Percentiles rank a stretch among this genome's conserved stretches.
phyloP scores from a whole-genome alignment of 2,888 invertebrate genomes.

The Branchinecta sandiegonensis region DNA sequence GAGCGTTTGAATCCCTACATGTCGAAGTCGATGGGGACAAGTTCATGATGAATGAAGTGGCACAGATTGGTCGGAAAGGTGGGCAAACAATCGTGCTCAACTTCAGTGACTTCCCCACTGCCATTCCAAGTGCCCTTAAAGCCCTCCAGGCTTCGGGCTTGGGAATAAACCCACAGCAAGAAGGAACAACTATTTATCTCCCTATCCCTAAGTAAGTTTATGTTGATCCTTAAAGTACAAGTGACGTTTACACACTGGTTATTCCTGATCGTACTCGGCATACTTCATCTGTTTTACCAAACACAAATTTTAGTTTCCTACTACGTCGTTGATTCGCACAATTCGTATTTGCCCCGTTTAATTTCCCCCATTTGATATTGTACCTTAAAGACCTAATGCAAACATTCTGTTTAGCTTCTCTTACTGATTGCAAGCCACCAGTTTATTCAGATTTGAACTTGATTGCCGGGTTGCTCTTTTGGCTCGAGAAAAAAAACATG shows the following conservation, averaged over 20 bases:
- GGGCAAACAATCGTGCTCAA: slow-evolving; percentile 73
- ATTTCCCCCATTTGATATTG: slow-evolving; percentile 3
- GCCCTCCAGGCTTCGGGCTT: slow-evolving; percentile 65
- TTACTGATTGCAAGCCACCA: too few species aligned
- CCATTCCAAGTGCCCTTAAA: slow-evolving; percentile 59
- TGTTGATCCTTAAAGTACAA: too few species aligned
- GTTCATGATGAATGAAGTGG: slow-evolving; percentile 71
- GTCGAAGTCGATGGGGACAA: slow-evolving; percentile 63
- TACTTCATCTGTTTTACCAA: too few species aligned
- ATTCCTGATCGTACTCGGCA: too few species aligned
- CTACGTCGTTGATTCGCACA: not conserved
- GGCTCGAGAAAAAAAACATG: too few species aligned
- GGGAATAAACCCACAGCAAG: slow-evolving; percentile 86
- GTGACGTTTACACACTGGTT: too few species aligned
- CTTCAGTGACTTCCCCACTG: slow-evolving; percentile 69
- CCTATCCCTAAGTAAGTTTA: slow-evolving; percentile 63
- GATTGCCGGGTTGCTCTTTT: too few species aligned
- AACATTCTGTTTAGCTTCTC: too few species aligned
- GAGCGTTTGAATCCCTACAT: slow-evolving; percentile 59
- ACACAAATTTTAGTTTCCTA: too few species aligned
- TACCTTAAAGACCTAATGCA: too few species aligned
- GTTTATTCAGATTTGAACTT: too few species aligned
- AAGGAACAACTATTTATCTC: slow-evolving; percentile 74
- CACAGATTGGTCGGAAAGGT: slow-evolving; percentile 70
- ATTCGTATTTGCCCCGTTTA: not conserved